Conservation (phyloP, 2,113 vertebrate genomes). For the Urocitellus parryii region DNA sequence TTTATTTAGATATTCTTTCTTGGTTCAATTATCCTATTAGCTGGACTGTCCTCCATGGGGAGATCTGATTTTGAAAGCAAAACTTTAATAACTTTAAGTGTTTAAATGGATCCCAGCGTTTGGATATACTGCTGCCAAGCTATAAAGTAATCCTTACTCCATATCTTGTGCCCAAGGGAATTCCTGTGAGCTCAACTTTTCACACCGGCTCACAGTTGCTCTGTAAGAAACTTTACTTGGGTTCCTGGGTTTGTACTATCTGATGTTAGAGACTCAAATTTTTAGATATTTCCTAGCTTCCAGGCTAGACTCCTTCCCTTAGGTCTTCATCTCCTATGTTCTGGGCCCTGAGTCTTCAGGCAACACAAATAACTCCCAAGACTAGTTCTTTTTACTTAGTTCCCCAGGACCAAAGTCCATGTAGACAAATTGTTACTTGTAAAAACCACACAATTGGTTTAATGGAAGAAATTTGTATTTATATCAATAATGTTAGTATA, state of each 20-base stretch:
- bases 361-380: neutral
- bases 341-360: neutral
- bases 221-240: neutral
- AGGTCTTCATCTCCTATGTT: neutral
- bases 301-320: neutral
- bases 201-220: neutral
- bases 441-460: neutral
- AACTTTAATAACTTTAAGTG: conserved; percentile 39
- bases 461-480: neutral
- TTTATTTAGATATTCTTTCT: neutral
- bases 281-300: neutral
- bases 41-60: neutral
- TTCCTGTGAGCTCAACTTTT: neutral
- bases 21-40: conserved; percentile 61
- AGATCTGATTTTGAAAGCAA: conserved; percentile 30
- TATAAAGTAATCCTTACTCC: neutral
- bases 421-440: neutral
- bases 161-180: neutral
- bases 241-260: neutral
- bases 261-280: neutral
- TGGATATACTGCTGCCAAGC: neutral
- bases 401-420: neutral
- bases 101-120: neutral
- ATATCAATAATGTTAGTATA: neutral
- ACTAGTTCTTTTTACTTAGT: neutral